Base-by-base conservation (phyloP, 2,888 invertebrate species). In the Heliconius ismenius region DNA sequence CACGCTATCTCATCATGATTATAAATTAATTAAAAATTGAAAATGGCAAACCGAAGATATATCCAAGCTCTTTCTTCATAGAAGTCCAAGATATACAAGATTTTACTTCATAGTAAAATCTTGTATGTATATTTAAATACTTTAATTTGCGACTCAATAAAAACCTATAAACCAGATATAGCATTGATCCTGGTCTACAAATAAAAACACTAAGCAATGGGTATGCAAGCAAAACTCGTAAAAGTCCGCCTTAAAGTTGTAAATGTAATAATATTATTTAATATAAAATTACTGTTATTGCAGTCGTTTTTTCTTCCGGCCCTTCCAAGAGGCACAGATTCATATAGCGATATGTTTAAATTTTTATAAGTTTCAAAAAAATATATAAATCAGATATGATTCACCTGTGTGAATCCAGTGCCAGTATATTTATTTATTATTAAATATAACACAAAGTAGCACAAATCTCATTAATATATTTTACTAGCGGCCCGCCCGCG, bases 201-300 rank as follows among this genome's bases (percentile, higher is more conserved):
- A 70, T 58, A 70, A 70, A 69, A 70, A 24, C 58, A n/a, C 54
- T 70, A 70, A 36, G 54, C 39, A 32, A 21, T 70, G 68, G 70
- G 69, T 77, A 77, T 76, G 74, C 74, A 73, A 77, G 63, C 62
- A 78, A 77, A 77, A 76, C 67, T 76, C 80, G 49, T 79, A 79
- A 78, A 80, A 78, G 72, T 78, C 74, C 77, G 74, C 73, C 67
- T 70, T 49, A 15, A 60, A 58, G 74, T 73, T 73, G 79, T 76
- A 76, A 79, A 79, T 58, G 73, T 73, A 54, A 75, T 79, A 49
- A 49, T 49, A 49, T 49, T 18, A 49, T 49, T 49, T 49, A 49
- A 49, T 49, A 6, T 18, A 49, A 39, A 49, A 54, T 74, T 21
- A 67, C 54, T 39, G 24, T 67, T 67, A 39, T 67, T 67, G 15